Evolutionary conservation across 1,140 invertebrate genomes (phyloP).

Genomic region (Drosophila hydei): DNA sequence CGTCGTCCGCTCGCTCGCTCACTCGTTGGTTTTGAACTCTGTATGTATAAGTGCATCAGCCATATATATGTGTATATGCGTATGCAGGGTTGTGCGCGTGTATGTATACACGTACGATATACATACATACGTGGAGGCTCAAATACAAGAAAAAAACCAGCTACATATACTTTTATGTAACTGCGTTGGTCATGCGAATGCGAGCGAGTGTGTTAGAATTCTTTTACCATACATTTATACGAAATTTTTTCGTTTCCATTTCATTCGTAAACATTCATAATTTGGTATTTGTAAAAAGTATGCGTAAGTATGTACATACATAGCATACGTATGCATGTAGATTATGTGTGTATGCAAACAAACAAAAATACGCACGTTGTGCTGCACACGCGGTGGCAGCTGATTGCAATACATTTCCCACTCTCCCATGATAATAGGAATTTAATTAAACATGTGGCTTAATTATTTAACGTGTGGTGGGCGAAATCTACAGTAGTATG

Average conservation of each 20-base stretch:
- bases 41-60: conserved; percentile 58
- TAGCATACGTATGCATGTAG: conserved; percentile 53
- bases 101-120: conserved; percentile 74
- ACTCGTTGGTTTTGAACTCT: conserved; percentile 64
- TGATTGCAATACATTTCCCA: conserved; percentile 30
- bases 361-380: conserved; percentile 51
- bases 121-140: conserved; percentile 49
- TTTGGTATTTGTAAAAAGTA: conserved; percentile 78
- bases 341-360: conserved; percentile 43
- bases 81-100: conserved; percentile 50
- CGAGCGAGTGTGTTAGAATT: conserved; percentile 77
- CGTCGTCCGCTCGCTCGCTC: conserved; percentile 61
- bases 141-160: conserved; percentile 57
- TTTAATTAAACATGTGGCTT: conserved; percentile 34
- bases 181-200: conserved; percentile 75
- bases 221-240: conserved; percentile 78
- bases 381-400: conserved; percentile 42
- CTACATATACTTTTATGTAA: conserved; percentile 70
- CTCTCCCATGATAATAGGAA: conserved; percentile 19
- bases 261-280: conserved; percentile 83
- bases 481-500: conserved; percentile 49
- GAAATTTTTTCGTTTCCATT: conserved; percentile 78
- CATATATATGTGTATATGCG: conserved; percentile 38
- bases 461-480: conserved; percentile 40
- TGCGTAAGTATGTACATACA: conserved; percentile 62